Evolutionary conservation across 2,888 invertebrate species (phyloP).

Genomic region (Homarus gammarus): DNA sequence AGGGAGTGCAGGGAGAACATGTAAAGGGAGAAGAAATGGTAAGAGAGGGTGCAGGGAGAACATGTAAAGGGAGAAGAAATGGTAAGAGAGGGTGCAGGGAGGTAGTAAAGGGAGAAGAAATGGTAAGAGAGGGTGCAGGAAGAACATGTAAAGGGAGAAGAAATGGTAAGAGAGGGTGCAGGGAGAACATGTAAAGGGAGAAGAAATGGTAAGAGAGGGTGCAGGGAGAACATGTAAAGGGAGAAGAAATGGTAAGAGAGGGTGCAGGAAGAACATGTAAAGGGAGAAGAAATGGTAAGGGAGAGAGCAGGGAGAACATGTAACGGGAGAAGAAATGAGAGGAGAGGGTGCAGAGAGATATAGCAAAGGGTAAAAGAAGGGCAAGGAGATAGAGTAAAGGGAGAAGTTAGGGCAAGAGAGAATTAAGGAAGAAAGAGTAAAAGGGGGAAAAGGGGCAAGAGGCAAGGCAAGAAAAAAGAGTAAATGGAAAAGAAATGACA

Average conservation of each 20-base stretch:
- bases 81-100: background rate
- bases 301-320: background rate
- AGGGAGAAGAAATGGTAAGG: slow-evolving; percentile 18
- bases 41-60: too few relatives aligned
- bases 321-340: background rate
- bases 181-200: too few relatives aligned
- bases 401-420: background rate
- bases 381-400: background rate
- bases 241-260: background rate
- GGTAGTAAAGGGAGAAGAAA: slow-evolving; percentile 26
- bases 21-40: too few relatives aligned
- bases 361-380: background rate
- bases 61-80: background rate
- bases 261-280: too few relatives aligned
- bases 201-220: too few relatives aligned
- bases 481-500: too few relatives aligned
- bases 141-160: background rate
- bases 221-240: background rate
- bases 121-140: background rate
- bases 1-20: too few relatives aligned
- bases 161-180: background rate
- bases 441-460: slow-evolving; percentile 18
- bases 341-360: background rate
- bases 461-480: slow-evolving; percentile 35
- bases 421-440: background rate